phyloP scores from a whole-genome alignment of 2,113 vertebrate species.

The Hymenochirus boettgeri region DNA sequence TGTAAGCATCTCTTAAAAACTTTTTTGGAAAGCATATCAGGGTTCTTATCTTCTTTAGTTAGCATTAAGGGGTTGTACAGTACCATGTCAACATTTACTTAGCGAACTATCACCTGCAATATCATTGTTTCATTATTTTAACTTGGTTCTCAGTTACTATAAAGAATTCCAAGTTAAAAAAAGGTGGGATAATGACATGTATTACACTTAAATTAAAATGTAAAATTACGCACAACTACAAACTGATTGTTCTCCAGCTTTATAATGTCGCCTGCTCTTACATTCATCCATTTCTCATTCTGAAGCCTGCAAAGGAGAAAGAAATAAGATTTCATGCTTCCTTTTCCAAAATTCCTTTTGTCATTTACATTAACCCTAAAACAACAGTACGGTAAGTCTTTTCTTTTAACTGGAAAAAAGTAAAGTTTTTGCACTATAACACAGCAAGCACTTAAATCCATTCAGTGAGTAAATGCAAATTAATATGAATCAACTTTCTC shows the following conservation, averaged over 20 bases:
- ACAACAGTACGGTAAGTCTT: constrained; percentile 16
- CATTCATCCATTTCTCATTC: constrained; percentile 67
- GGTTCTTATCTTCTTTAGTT: too few relatives aligned
- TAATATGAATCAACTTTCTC: constrained; percentile 24
- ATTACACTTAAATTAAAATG: too few relatives aligned
- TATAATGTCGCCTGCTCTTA: constrained; percentile 61
- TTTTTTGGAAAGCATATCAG: too few relatives aligned
- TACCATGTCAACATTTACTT: too few relatives aligned
- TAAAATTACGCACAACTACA: constrained; percentile 65
- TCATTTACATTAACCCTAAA: constrained; percentile 29
- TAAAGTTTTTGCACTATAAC: constrained; percentile 23
- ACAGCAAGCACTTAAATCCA: neutral
- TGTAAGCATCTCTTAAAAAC: too few relatives aligned
- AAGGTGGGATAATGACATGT: too few relatives aligned
- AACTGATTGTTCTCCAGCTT: constrained; percentile 71
- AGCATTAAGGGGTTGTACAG: too few relatives aligned
- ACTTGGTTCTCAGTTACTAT: too few relatives aligned
- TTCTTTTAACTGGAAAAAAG: constrained; percentile 5
- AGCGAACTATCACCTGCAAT: too few relatives aligned
- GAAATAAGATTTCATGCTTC: neutral
- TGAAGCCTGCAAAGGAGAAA: constrained; percentile 49
- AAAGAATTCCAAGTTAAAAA: too few relatives aligned
- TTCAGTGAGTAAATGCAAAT: constrained; percentile 24
- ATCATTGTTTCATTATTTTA: too few relatives aligned
- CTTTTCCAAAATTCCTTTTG: constrained; percentile 31